Base-by-base conservation (phyloP, 2,113 vertebrate species). In the Sebastes fasciatus region DNA sequence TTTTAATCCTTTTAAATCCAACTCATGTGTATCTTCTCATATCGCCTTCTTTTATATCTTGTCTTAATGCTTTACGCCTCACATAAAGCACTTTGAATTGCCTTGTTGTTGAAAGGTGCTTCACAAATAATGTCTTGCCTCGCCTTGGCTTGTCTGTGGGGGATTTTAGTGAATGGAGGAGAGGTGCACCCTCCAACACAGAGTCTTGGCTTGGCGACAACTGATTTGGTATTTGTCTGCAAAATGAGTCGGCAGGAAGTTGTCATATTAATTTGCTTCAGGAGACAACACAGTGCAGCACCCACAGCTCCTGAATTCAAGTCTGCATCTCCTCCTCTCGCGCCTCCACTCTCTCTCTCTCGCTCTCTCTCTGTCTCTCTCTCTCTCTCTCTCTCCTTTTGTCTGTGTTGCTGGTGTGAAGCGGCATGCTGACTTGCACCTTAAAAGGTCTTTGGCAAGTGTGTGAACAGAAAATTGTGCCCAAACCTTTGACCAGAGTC, bases 401-500 rank as follows among this genome's bases (percentile, higher is more conserved):
- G 72, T 48, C 13, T 73, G 13, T 77, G 40, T 82, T 79, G 77
- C 60, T 71, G 49, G 77, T 72, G 82, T 77, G 85, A 52, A 76
- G 70, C 12, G 0, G 61, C 78, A 84, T 58, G 83, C 85, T 83
- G 86, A 77, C 86, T 72, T 68, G 75, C 79, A 86, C 84, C 67
- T 77, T 74, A 60, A 88, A 88, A 92, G 88, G 84, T 85, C 87
- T 87, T 78, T 88, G 88, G 84, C 65, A 83, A 85, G 69, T 77
- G 58, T 85, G 79, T 90, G 84, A 88, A 78, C 79, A 77, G 66
- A 91, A 86, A 83, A 87, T 71, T 86, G 73, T 80, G 69, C 64
- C 79, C 82, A 80, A 77, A 88, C 80, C 89, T 89, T 84, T 88
- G 85, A 91, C 89, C 87, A 86, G 82, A 86, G 84, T 89, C 89